phyloP scores from a whole-genome alignment of 1,140 invertebrate genomes.

The Drosophila gunungcola region DNA sequence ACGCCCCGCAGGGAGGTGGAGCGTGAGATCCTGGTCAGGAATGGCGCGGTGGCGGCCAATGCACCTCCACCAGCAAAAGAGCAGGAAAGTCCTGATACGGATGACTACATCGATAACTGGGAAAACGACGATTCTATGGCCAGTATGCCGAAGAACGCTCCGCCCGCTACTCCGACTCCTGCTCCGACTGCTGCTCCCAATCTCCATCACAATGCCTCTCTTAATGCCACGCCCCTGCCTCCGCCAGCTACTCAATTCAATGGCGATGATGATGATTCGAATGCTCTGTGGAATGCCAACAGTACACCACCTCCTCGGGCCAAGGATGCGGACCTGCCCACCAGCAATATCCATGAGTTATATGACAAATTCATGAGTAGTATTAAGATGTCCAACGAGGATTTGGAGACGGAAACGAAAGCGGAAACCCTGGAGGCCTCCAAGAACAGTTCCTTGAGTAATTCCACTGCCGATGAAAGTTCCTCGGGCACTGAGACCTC shows the following conservation, averaged over 20 bases:
- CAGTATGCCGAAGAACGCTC: constrained; percentile 50
- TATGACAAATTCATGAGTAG: constrained; percentile 82
- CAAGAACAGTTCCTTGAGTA: constrained; percentile 54
- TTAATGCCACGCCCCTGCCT: constrained; percentile 2
- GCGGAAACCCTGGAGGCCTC: background rate
- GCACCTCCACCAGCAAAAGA: constrained; percentile 19
- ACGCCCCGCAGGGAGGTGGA: constrained; percentile 43
- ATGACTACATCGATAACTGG: constrained; percentile 84
- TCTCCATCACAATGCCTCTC: background rate
- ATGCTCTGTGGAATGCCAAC: constrained; percentile 69
- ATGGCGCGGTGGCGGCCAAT: constrained; percentile 45
- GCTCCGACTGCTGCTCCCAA: background rate
- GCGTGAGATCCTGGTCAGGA: constrained; percentile 35
- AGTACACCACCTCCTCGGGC: constrained; percentile 66
- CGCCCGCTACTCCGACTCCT: background rate
- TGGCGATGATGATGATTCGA: constrained; percentile 67
- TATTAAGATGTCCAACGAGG: constrained; percentile 58
- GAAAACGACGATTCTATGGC: constrained; percentile 75
- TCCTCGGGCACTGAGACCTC: constrained; percentile 41
- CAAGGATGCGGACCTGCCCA: constrained; percentile 2
- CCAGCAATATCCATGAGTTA: constrained; percentile 68
- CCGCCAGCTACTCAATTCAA: constrained; percentile 13
- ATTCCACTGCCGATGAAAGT: constrained; percentile 54
- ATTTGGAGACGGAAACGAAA: background rate
- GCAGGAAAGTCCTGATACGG: constrained; percentile 76